Base-by-base conservation (phyloP, 2,113 vertebrate species). In the Xiphorhynchus elegans region DNA sequence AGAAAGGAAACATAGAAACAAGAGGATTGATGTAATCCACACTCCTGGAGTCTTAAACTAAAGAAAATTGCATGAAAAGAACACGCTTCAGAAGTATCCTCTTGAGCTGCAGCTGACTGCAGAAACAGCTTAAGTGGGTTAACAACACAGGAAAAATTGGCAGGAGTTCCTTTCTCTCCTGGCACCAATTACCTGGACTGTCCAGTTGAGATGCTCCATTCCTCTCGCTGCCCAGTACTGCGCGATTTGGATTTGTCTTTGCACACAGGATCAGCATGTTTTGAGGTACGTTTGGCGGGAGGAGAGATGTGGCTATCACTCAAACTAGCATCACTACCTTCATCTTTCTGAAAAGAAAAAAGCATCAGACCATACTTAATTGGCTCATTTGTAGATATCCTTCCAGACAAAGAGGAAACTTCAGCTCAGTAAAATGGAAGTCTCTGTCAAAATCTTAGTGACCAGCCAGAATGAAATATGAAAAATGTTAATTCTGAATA, bases 181-280 rank as follows among this genome's bases (percentile, higher is more conserved):
- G 52, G 31, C 15, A 63, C 17, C 62, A 91, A 64, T 98, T 96
- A 99, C 99, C 99, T 99, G 98, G 99, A 98, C 98, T 98, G 98
- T 97, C 99, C 98, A 95, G 98, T 93, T 97, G 99, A 96, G 95
- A 99, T 98, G 83, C 97, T 98, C 99, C 99, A 99, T 98, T 98
- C 98, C 97, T 99, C 99, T 98, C 99, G 98, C 97, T 99, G 99
- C 93, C 98, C 98, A 98, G 98, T 98, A 95, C 97, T 98, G 97
- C 98, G 98, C 53, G 99, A 98, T 90, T 99, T 99, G 37, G 99
- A 99, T 95, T 99, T 99, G 97, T 99, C 99, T 95, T 99, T 99
- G 95, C 99, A 99, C 97, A 99, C 98, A 96, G 99, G 98, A 96
- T 99, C 99, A 31, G 99, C 97, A 97, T 99, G 98, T 95, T 99